Conservation (phyloP, 2,888 invertebrate genomes). For the Rugalucina vietnamica region DNA sequence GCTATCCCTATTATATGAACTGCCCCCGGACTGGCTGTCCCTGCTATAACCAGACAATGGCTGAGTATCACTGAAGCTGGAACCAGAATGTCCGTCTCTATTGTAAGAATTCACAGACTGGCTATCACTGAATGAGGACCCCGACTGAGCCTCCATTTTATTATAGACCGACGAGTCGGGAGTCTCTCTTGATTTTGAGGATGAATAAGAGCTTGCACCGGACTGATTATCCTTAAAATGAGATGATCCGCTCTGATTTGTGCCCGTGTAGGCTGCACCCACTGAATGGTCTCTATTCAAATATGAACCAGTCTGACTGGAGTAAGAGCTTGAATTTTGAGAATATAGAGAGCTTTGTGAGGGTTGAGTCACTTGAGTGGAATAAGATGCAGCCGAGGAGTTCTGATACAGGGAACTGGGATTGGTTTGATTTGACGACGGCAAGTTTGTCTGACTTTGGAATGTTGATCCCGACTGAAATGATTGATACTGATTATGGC, state of each 20-base stretch:
- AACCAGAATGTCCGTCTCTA: conserved; percentile 66
- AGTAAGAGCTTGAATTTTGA: conserved; percentile 51
- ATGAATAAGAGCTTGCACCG: conserved; percentile 59
- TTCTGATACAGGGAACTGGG: conserved; percentile 68
- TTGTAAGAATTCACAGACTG: conserved; percentile 58
- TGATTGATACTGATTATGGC: conserved; percentile 69
- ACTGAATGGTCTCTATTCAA: conserved; percentile 53
- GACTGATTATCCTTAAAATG: conserved; percentile 63
- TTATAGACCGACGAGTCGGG: conserved; percentile 58
- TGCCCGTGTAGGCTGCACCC: conserved; percentile 50
- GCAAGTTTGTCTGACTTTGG: conserved; percentile 74
- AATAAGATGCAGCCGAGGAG: conserved; percentile 52
- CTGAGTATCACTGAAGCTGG: conserved; percentile 68
- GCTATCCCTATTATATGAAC: conserved; percentile 70
- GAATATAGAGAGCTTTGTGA: conserved; percentile 72
- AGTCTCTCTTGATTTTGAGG: conserved; percentile 63
- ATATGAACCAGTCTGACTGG: conserved; percentile 53
- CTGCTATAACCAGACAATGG: conserved; percentile 59
- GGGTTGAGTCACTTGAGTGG: conserved; percentile 60
- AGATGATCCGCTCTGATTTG: conserved; percentile 53
- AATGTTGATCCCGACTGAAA: conserved; percentile 76
- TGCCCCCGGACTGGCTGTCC: conserved; percentile 65
- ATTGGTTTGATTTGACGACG: conserved; percentile 66
- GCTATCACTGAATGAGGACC: conserved; percentile 61
- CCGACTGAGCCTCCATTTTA: conserved; percentile 66